Evolutionary conservation across 1,140 invertebrate species (phyloP).

Genomic region (Scaptomyza pallida): DNA sequence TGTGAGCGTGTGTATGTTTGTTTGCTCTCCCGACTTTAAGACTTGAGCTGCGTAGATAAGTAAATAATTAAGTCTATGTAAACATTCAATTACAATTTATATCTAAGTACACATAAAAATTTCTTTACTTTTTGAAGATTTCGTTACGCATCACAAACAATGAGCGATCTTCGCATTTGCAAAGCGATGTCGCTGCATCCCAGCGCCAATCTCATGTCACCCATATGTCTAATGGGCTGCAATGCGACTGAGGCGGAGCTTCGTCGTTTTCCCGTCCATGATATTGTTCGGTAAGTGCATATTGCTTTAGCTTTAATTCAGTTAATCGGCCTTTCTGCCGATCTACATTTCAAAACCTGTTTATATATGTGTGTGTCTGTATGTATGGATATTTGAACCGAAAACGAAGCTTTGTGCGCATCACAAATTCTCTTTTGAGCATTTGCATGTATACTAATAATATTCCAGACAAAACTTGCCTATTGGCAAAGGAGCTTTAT

Average conservation of each 20-base stretch:
- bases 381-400: conserved; percentile 14
- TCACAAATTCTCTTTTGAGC: conserved; percentile 43
- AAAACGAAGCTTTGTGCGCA: conserved; percentile 50
- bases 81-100: conserved; percentile 7
- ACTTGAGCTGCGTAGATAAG: conserved; percentile 18
- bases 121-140: neutral
- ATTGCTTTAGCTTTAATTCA: neutral
- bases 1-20: conserved; percentile 2
- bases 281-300: conserved; percentile 55
- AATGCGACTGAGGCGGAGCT: conserved; percentile 41
- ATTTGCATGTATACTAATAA: conserved; percentile 10
- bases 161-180: conserved; percentile 59
- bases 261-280: conserved; percentile 67
- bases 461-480: conserved; percentile 22
- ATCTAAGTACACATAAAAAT: neutral
- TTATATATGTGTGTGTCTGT: too few species aligned
- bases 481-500: conserved; percentile 50
- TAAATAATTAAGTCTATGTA: conserved; percentile 21
- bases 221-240: conserved; percentile 62
- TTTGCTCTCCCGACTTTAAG: conserved; percentile 10
- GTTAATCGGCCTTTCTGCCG: neutral
- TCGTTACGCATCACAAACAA: neutral
- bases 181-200: conserved; percentile 63
- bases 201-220: neutral
- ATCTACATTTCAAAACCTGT: conserved; percentile 55